Evolutionary conservation across 1,140 invertebrate species (phyloP), one percentile per base, ranked within the genome.

Genomic region (Drosophila trapezifrons): DNA sequence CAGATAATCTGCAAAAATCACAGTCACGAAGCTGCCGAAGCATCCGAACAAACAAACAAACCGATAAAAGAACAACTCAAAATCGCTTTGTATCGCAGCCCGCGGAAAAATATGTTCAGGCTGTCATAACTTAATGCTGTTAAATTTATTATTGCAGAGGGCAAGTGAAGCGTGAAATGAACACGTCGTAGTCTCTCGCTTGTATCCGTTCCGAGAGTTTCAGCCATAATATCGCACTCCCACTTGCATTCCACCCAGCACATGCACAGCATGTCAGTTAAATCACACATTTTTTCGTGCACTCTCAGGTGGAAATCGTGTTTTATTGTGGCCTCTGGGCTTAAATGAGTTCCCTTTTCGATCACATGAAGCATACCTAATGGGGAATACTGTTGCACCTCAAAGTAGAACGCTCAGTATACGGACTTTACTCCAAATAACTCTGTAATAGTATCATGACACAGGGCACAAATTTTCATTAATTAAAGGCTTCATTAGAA

Each of bases 1-100:
- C 57, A 55, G 85, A 78, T 90, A 84, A 87, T 87, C 85, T 78
- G 63, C 62, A 84, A 80, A 80, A 90, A 90, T 89, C 84, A 83
- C 79, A 83, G 45, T 32, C 29, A 32, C 59, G 76, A 49, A 35
- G 57, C 80, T 32, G 62, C 58, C n/a, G n/a, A n/a, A 60, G 42
- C 71, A 37, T 6, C 32, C 52, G 69, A 64, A 43, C 51, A 75
- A 32, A 71, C 65, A 67, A 58, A 47, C 29, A 43, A 38, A 45
- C 9, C 45, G 22, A 37, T 3, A 56, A 42, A 29, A 35, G 49
- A 40, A 47, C 20, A 8, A 38, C 13, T 45, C 22, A 51, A 55
- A 78, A 74, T 49, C 64, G 56, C 59, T 77, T 77, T 75, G 76
- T 54, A 70, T 55, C 46, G 40, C 45, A 60, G 40, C 43, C 22